phyloP scores from a whole-genome alignment of 1,140 invertebrate genomes.

The Ditylenchus dipsaci region DNA sequence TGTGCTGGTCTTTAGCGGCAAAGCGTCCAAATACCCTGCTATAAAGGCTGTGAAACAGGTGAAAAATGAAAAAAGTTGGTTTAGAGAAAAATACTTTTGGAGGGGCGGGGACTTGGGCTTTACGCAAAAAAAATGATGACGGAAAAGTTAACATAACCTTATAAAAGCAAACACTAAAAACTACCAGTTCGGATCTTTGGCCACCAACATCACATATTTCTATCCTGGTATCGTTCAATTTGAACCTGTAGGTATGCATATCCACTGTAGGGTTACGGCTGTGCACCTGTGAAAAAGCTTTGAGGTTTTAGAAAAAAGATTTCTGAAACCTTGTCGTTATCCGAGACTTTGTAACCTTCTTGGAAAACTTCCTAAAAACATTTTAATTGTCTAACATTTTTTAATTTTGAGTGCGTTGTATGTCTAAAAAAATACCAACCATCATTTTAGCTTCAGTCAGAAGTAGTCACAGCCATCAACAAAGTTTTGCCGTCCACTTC shows the following conservation, averaged over 20 bases:
- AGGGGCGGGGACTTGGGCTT: too few relatives aligned
- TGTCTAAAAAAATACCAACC: conserved; percentile 9
- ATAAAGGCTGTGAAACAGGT: too few relatives aligned
- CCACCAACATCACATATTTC: conserved; percentile 43
- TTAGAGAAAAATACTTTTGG: too few relatives aligned
- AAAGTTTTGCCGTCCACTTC: conserved; percentile 31
- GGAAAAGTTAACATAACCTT: too few relatives aligned
- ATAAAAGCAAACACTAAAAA: too few relatives aligned
- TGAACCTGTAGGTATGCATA: conserved; percentile 45
- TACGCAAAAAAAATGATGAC: too few relatives aligned
- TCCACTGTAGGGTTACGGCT: conserved; percentile 39
- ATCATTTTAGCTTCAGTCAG: conserved; percentile 29
- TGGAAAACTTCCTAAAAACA: conserved; percentile 34
- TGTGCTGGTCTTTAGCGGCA: too few relatives aligned
- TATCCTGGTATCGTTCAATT: conserved; percentile 30
- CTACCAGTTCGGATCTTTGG: conserved; percentile 40
- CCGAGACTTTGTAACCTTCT: conserved; percentile 20
- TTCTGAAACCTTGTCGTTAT: too few relatives aligned
- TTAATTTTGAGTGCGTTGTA: neutral
- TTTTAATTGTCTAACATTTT: neutral
- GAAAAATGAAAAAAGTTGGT: too few relatives aligned
- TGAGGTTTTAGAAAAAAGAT: conserved; percentile 23
- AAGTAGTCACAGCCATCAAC: conserved; percentile 45
- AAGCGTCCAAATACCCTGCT: too few relatives aligned
- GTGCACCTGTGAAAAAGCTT: too few relatives aligned